Evolutionary conservation across 2,888 invertebrate genomes (phyloP), one percentile per base, ranked within the genome.

Genomic region (Lysandra bellargus): DNA sequence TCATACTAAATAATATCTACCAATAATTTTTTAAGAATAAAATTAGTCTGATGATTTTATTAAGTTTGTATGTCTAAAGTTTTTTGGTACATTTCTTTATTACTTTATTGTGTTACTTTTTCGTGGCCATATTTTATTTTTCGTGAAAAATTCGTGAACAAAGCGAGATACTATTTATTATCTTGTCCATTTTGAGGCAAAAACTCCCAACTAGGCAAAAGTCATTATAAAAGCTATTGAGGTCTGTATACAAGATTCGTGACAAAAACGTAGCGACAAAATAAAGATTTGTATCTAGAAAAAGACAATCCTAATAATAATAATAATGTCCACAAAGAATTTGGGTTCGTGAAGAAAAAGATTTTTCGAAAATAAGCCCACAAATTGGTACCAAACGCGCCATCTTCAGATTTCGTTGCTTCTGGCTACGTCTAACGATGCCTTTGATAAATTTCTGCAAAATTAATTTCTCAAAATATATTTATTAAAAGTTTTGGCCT

Each of bases 401-500:
- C 64, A 33, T 14, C 69, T 69, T 69, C 12, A 69, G 14, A 33
- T 69, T 69, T 14, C 69, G 69, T 69, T 14, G 69, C 69, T 33
- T 69, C 33, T 5, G 33, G 33, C 69, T 69, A 69, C 69, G 33
- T 61, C 33, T 69, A 33, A 33, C 69, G 69, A 69, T 69, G 33
- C 69, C 69, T 69, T 69, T 69, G 69, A 69, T 33, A 33, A 64
- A 30, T 64, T 17, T 69, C 69, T 33, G 33, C 69, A 14, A 69
- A 69, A 33, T 69, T 69, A 69, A 69, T 69, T 69, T 33, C 33
- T 69, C 33, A 69, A 33, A 23, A 23, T 23, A 69, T 33, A 69
- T 69, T 69, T 69, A 33, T 33, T 69, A 37, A 69, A 69, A 69
- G 14, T 69, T 23, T 23, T 12, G 33, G n/a, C n/a, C 76, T 14